Evolutionary conservation across 2,888 invertebrate genomes (phyloP), one percentile per base, ranked within the genome.

Genomic region (Brachypalpus laphriformis): DNA sequence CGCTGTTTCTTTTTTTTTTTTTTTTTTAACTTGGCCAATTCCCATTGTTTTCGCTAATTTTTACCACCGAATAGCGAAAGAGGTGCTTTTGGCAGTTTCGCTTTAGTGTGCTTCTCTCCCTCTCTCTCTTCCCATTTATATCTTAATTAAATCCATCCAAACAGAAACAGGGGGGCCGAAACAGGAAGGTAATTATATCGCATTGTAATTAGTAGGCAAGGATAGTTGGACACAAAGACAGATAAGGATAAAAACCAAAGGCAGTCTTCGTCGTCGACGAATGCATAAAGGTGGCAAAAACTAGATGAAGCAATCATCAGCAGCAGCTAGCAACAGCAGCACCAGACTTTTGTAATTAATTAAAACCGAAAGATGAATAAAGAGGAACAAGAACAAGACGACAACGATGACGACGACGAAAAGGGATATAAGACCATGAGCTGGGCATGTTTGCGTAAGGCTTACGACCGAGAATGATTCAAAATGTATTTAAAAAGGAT

Each of bases 111-210:
- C 22, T 28, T 37, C 2, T 16, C 22, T 9, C 9, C 31, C 3
- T 47, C 14, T 56, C 25, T 25, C 2, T 25, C 8, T 28, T 25
- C n/a, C 16, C 37, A 51, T 61, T 56, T 78, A 78, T 78, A 74
- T 78, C 74, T 78, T 83, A 83, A 83, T 83, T 83, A 83, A 83
- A 83, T 83, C 78, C 74, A 56, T 70, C 57, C 83, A 78, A 83
- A 83, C 68, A 78, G 68, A 72, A 65, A 42, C 42, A 74, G 61
- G 18, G 56, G 31, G 22, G 47, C 63, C 56, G 34, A 70, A 77
- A 68, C 77, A 78, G 78, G 78, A 83, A 78, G 78, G 74, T 78
- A 83, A 83, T 75, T 75, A 78, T 74, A 82, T 51, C 28, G 31
- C 54, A 76, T 71, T 70, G 83, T 83, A 78, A 83, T 83, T 83